phyloP scores from a whole-genome alignment of 2,113 vertebrate genomes.

The Dicerorhinus sumatrensis region DNA sequence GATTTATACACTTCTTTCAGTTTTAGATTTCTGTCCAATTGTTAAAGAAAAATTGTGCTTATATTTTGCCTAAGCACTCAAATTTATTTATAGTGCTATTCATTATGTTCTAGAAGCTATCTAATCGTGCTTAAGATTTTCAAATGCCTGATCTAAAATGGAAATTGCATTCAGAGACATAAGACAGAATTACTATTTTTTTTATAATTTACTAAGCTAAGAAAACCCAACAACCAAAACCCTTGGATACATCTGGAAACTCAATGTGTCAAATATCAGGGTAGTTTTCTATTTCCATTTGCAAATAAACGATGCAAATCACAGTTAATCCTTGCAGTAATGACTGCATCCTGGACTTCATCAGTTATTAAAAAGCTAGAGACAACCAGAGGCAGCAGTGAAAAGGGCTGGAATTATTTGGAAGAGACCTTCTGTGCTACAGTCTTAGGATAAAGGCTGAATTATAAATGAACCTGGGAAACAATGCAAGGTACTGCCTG shows the following conservation, averaged over 20 bases:
- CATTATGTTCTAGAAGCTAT: not conserved
- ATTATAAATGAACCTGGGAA: constrained; percentile 14
- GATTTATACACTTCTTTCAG: not conserved
- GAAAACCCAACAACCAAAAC: not conserved
- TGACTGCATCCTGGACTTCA: not conserved
- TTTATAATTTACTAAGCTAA: not conserved
- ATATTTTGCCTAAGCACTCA: not conserved
- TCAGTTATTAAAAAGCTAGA: constrained; percentile 13
- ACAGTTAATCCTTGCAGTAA: not conserved
- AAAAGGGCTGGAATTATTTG: not conserved
- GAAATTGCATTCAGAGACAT: not conserved
- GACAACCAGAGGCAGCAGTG: not conserved
- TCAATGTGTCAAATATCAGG: not conserved
- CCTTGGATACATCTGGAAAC: not conserved
- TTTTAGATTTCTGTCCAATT: not conserved
- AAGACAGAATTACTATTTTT: not conserved
- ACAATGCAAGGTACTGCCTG: not conserved
- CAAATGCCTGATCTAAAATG: not conserved
- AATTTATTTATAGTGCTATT: not conserved
- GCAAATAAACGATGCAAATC: not conserved
- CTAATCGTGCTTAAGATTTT: not conserved
- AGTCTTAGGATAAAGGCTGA: not conserved
- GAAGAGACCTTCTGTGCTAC: not conserved
- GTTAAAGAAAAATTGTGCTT: not conserved
- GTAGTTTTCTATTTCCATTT: not conserved